These are phyloP conservation scores for Montipora sp. DNA, from an alignment of 64 coral and sea anemone species.

Conservation along the genomic window DNA sequence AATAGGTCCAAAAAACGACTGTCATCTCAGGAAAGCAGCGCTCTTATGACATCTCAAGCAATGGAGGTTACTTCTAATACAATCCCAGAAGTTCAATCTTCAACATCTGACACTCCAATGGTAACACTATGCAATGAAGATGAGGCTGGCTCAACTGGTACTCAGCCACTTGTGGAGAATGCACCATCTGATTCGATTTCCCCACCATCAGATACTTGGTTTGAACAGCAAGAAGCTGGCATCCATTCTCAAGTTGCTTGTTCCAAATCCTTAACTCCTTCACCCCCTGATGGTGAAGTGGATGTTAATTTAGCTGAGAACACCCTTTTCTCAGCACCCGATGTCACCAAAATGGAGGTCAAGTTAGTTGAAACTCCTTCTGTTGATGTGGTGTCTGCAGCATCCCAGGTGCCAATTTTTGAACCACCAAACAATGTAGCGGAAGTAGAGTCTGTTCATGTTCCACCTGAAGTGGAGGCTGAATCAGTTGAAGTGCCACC, in stretches of 20 bases:
- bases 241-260: neutral
- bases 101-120: neutral
- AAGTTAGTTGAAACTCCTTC: neutral
- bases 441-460: neutral
- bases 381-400: neutral
- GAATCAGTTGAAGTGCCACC: neutral
- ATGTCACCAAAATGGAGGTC: neutral
- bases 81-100: too few relatives aligned
- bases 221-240: neutral
- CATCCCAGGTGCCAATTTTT: neutral
- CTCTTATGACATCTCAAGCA: neutral
- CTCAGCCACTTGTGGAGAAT: neutral
- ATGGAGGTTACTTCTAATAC: neutral
- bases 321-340: neutral
- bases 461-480: neutral
- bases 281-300: neutral
- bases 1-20: too few relatives aligned
- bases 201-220: neutral
- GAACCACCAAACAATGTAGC: neutral
- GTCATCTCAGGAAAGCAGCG: too few relatives aligned
- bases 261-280: neutral
- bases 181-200: neutral
- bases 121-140: neutral
- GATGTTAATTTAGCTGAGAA: neutral
- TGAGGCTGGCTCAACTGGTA: neutral